A percentile compares a stretch with the other conserved stretches of the same genome.
Conservation (phyloP, 2,113 vertebrate species). For the Abramis brama region DNA sequence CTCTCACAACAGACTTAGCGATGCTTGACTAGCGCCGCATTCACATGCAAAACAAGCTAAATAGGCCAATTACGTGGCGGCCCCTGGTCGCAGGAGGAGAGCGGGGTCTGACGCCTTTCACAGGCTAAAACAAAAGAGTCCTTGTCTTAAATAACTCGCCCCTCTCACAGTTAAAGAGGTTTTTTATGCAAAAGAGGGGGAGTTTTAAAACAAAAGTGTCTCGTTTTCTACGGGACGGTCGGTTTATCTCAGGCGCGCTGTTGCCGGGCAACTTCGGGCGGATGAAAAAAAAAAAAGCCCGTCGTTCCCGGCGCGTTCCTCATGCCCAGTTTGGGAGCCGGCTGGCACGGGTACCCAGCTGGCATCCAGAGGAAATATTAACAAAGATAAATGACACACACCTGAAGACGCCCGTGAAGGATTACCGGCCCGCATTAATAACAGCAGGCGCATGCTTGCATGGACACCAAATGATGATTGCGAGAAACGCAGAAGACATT, state of each 20-base stretch:
- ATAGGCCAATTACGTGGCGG: conserved; percentile 96
- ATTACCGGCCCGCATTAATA: conserved; percentile 63
- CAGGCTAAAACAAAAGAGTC: conserved; percentile 91
- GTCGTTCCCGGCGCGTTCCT: conserved; percentile 33
- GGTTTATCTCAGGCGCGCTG: conserved; percentile 46
- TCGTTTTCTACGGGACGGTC: conserved; percentile 52
- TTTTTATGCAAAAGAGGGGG: conserved; percentile 60
- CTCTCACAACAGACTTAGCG: conserved; percentile 95
- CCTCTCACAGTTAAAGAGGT: conserved; percentile 73
- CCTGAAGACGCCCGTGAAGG: conserved; percentile 62
- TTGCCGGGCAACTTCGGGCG: conserved; percentile 55
- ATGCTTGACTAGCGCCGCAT: conserved; percentile 88
- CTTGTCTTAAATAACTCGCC: conserved; percentile 91
- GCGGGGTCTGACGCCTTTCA: conserved; percentile 82
- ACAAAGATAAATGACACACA: conserved; percentile 79
- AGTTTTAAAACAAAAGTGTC: conserved; percentile 62
- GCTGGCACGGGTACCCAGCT: conserved; percentile 77
- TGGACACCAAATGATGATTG: conserved; percentile 64
- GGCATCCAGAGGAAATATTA: conserved; percentile 77
- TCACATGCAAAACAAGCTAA: conserved; percentile 98
- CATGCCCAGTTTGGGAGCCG: conserved; percentile 64
- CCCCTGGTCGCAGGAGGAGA: conserved; percentile 82
- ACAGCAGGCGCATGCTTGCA: conserved; percentile 59
- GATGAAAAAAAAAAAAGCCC: conserved; percentile 30
- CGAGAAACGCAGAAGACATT: conserved; percentile 59